Percentiles rank a stretch among this genome's conserved stretches.
Evolutionary conservation across 2,888 invertebrate genomes (phyloP).

Genomic region (Punctoribates punctum): DNA sequence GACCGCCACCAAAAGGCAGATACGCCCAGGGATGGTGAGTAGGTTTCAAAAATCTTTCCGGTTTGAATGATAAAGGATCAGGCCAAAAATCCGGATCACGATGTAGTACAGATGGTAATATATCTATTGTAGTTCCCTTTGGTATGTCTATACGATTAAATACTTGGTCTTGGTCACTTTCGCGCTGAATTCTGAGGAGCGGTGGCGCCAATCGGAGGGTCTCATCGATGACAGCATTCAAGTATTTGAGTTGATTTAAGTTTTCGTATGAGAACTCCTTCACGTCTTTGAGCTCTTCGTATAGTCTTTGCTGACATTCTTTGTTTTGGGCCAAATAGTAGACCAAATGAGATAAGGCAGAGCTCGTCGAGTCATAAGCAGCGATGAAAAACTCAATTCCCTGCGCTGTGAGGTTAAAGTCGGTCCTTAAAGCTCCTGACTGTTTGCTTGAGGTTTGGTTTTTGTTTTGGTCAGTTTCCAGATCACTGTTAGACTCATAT

Average conservation of each 20-base stretch:
- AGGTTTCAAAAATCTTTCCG: slow-evolving; percentile 45
- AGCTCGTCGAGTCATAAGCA: slow-evolving; percentile 52
- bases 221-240: slow-evolving; percentile 46
- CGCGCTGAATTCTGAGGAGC: slow-evolving; percentile 34
- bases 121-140: slow-evolving; percentile 38
- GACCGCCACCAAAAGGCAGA: slow-evolving; percentile 32
- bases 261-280: not conserved
- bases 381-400: slow-evolving; percentile 36
- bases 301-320: slow-evolving; percentile 39
- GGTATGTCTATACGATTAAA: slow-evolving; percentile 39
- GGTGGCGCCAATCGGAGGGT: slow-evolving; percentile 44
- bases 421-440: not conserved
- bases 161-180: slow-evolving; percentile 32
- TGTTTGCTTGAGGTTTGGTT: not conserved
- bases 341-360: slow-evolving; percentile 56
- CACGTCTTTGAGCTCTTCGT: slow-evolving; percentile 55
- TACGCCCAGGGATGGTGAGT: slow-evolving; percentile 17
- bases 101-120: slow-evolving; percentile 45
- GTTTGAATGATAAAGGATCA: slow-evolving; percentile 45
- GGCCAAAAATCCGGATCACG: slow-evolving; percentile 45
- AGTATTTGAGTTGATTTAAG: slow-evolving; percentile 31
- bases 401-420: slow-evolving; percentile 38
- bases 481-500: slow-evolving; percentile 7
- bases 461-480: not conserved
- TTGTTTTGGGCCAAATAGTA: slow-evolving; percentile 49